Conservation (phyloP, 2,888 invertebrate species). For the Hypena proboscidalis region DNA sequence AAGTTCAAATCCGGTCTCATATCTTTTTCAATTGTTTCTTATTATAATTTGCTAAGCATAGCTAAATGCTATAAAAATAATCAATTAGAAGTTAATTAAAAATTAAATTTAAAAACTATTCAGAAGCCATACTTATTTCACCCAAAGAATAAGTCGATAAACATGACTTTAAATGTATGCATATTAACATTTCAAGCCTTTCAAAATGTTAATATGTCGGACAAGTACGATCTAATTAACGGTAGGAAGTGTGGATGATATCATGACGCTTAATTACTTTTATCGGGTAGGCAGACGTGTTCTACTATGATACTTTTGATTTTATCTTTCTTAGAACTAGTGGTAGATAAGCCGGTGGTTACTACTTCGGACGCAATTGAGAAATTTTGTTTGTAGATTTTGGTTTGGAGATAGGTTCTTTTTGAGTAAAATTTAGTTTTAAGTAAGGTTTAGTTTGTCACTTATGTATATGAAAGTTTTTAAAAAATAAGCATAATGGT, state of each 20-base stretch:
- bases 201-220: slow-evolving; percentile 9
- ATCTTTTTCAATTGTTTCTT: too few relatives aligned
- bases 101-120: not conserved
- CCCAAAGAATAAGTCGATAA: slow-evolving; percentile 7
- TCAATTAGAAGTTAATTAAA: not conserved
- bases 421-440: too few relatives aligned
- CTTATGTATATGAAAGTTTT: too few relatives aligned
- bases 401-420: too few relatives aligned
- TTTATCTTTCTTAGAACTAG: slow-evolving; percentile 13
- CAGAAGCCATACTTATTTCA: slow-evolving; percentile 9
- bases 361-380: not conserved
- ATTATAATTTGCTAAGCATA: too few relatives aligned
- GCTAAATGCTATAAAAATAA: too few relatives aligned
- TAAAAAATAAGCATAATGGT: too few relatives aligned
- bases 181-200: slow-evolving; percentile 10
- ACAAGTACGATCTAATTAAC: slow-evolving; percentile 27
- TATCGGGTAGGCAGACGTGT: slow-evolving; percentile 25
- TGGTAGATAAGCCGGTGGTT: not conserved
- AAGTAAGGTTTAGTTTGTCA: too few relatives aligned
- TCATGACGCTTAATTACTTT: slow-evolving; percentile 28
- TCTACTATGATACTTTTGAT: slow-evolving; percentile 18
- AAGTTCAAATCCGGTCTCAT: too few relatives aligned
- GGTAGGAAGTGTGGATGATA: slow-evolving; percentile 38
- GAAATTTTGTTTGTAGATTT: not conserved
- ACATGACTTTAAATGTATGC: slow-evolving; percentile 12